Conservation (phyloP, 35 echinoderm and acorn worm genomes). For the Strongylocentrotus purpuratus region DNA sequence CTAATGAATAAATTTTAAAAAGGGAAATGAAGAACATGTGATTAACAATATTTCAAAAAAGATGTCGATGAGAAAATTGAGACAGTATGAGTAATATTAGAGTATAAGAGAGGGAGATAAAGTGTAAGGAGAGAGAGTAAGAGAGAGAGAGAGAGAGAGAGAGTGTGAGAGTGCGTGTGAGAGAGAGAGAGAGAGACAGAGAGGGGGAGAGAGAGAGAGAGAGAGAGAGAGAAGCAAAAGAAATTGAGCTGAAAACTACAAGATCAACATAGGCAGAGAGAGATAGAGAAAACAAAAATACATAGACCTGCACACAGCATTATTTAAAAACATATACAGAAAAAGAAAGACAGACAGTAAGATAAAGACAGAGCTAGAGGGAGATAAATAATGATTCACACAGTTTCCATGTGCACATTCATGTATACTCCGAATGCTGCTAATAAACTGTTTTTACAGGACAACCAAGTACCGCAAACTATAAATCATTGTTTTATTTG, state of each 20-base stretch:
- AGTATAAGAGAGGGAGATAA: too few relatives aligned
- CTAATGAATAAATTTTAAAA: neutral
- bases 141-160: neutral
- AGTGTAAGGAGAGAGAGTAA: too few relatives aligned
- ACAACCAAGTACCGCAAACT: neutral
- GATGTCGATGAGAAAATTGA: too few relatives aligned
- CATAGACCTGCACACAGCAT: too few relatives aligned
- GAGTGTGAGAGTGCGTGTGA: neutral
- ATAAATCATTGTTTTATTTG: neutral
- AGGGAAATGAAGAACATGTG: neutral
- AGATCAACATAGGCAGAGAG: neutral
- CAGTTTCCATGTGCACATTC: too few relatives aligned
- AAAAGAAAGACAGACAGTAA: too few relatives aligned
- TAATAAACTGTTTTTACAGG: neutral
- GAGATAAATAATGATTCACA: too few relatives aligned
- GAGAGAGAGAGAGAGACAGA: neutral
- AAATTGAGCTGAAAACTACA: too few relatives aligned
- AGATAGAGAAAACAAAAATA: neutral
- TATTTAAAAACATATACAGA: too few relatives aligned
- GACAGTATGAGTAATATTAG: too few relatives aligned
- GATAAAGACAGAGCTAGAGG: too few relatives aligned
- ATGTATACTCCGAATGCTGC: neutral
- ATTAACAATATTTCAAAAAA: neutral
- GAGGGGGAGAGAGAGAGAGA: neutral
- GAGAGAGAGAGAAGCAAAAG: neutral